phyloP scores from a whole-genome alignment of 1,140 invertebrate genomes.

The Cryptotermes secundus region DNA sequence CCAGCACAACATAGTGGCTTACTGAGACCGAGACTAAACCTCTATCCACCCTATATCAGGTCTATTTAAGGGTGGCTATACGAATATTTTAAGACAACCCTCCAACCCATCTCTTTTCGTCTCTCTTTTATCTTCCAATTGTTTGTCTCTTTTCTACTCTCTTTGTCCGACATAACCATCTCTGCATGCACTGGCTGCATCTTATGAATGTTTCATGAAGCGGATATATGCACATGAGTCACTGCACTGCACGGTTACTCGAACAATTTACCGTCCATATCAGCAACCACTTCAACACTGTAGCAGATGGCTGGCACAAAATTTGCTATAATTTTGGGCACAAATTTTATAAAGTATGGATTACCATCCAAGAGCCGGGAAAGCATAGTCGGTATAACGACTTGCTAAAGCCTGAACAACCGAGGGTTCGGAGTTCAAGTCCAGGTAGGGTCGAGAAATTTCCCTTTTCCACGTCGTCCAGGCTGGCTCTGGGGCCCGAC shows the following conservation, averaged over 20 bases:
- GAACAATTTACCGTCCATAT: background rate
- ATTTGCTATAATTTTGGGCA: too few species aligned
- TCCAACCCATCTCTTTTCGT: background rate
- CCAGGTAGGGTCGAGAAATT: too few species aligned
- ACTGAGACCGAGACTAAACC: background rate
- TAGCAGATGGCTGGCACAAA: background rate
- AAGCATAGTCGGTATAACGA: too few species aligned
- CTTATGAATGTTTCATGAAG: constrained; percentile 14
- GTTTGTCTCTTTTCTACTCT: background rate
- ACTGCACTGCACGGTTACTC: background rate
- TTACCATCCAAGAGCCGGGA: too few species aligned
- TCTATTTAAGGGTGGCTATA: constrained; percentile 8
- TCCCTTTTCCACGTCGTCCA: too few species aligned
- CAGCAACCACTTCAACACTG: background rate
- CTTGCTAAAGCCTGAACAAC: too few species aligned
- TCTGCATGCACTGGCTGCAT: background rate
- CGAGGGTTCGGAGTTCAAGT: too few species aligned
- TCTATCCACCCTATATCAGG: constrained; percentile 5
- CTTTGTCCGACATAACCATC: background rate
- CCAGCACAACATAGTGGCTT: background rate
- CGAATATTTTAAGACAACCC: constrained; percentile 13
- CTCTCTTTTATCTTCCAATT: background rate
- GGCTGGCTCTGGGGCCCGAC: too few species aligned
- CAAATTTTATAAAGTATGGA: too few species aligned
- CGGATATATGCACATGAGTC: background rate